phyloP scores from a whole-genome alignment of 2,797 vertebrate species.

The Siniperca obscura region DNA sequence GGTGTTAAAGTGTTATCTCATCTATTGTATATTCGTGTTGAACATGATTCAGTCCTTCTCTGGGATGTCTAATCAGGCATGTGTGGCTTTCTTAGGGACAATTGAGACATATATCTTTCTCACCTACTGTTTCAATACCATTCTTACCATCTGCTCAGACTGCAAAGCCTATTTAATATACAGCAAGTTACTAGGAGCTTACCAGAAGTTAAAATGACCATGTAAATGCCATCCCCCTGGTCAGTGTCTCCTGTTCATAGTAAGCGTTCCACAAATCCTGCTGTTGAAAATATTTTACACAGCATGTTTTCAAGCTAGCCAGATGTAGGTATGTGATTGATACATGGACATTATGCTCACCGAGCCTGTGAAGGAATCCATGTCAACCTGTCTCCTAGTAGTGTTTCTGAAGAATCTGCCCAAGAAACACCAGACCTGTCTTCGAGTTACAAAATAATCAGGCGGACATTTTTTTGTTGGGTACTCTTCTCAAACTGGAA shows the following conservation, averaged over 20 bases:
- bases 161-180: slow-evolving; percentile 60
- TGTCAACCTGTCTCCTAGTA: slow-evolving; percentile 29
- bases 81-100: slow-evolving; percentile 55
- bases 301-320: slow-evolving; percentile 8
- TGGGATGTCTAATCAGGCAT: slow-evolving; percentile 54
- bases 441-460: slow-evolving; percentile 11
- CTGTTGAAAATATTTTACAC: slow-evolving; percentile 3
- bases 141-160: slow-evolving; percentile 70
- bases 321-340: slow-evolving; percentile 31
- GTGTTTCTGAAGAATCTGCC: slow-evolving; percentile 1
- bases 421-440: slow-evolving; percentile 4
- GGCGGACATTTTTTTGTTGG: slow-evolving; percentile 15
- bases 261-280: slow-evolving; percentile 10
- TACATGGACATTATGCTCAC: background rate
- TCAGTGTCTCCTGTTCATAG: slow-evolving; percentile 27
- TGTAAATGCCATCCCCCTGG: slow-evolving; percentile 29
- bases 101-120: slow-evolving; percentile 71
- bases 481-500: slow-evolving; percentile 16
- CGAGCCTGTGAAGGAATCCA: background rate
- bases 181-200: slow-evolving; percentile 54
- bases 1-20: slow-evolving; percentile 37
- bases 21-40: slow-evolving; percentile 30
- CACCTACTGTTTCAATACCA: slow-evolving; percentile 74
- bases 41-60: slow-evolving; percentile 27
- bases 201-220: slow-evolving; percentile 48